Evolutionary conservation across 2,113 vertebrate species (phyloP).

Genomic region (Zosterops japonicus): DNA sequence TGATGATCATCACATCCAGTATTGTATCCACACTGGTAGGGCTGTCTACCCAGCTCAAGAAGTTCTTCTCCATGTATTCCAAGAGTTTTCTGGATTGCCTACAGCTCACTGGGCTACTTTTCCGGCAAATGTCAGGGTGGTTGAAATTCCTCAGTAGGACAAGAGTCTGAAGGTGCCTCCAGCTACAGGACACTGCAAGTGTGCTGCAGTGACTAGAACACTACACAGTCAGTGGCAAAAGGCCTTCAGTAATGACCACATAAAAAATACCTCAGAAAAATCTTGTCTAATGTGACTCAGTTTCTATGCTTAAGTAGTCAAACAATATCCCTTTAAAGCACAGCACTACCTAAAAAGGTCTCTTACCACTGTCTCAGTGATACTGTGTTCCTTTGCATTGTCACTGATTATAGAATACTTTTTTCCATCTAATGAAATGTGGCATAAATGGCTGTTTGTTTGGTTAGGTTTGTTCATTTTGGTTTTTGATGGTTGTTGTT

Average conservation of each 20-base stretch:
- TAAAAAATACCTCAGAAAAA: not conserved
- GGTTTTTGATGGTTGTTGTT: not conserved
- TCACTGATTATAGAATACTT: not conserved
- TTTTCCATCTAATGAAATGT: not conserved
- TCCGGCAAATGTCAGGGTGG: not conserved
- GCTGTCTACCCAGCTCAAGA: not conserved
- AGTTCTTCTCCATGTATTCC: not conserved
- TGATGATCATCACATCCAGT: not conserved
- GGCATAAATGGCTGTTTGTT: not conserved
- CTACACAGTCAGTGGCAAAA: not conserved
- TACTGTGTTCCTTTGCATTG: not conserved
- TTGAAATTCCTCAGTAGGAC: not conserved
- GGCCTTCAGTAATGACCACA: not conserved
- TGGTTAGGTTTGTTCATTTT: not conserved
- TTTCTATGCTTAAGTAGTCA: not conserved
- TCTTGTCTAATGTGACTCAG: not conserved
- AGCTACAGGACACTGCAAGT: not conserved
- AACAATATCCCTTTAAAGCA: not conserved
- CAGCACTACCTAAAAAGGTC: not conserved
- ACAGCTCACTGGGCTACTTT: not conserved
- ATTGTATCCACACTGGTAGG: too few relatives aligned
- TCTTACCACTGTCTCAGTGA: not conserved
- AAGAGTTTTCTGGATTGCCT: not conserved
- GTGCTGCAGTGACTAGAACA: not conserved
- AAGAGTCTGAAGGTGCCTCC: not conserved